Percentiles rank a stretch among this genome's conserved stretches.
Conservation (phyloP, 2,797 vertebrate genomes). For the Brachymystax lenok region DNA sequence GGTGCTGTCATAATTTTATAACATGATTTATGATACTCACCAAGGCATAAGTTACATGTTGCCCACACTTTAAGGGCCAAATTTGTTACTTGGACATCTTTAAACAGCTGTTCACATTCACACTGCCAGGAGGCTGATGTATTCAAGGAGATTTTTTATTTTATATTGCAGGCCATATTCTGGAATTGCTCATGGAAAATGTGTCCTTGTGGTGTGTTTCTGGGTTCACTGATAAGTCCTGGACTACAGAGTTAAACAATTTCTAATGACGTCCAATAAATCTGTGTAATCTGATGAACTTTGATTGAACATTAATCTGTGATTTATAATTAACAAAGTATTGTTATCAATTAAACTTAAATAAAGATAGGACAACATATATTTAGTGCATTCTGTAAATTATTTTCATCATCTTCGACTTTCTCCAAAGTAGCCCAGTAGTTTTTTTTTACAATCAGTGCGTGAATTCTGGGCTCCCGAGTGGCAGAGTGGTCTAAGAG, state of each 20-base stretch:
- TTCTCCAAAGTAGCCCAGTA: background rate
- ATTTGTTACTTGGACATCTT: constrained; percentile 47
- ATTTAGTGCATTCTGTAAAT: background rate
- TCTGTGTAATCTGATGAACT: background rate
- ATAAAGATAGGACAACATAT: background rate
- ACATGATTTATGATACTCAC: constrained; percentile 54
- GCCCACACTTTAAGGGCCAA: constrained; percentile 45
- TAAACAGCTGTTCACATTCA: constrained; percentile 56
- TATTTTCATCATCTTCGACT: background rate
- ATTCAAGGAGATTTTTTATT: constrained; percentile 48
- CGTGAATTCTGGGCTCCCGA: too few relatives aligned
- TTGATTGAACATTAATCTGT: background rate
- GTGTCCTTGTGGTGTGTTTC: constrained; percentile 29
- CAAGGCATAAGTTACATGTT: constrained; percentile 53
- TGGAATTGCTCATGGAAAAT: constrained; percentile 55
- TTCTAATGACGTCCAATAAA: background rate
- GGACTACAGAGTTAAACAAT: constrained; percentile 4
- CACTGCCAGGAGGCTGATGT: constrained; percentile 38
- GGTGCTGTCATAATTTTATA: constrained; percentile 60
- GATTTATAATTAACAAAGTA: background rate
- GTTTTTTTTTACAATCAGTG: background rate
- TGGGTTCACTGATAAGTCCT: constrained; percentile 22
- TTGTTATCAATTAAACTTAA: background rate
- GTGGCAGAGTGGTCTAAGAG: too few relatives aligned
- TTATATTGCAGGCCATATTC: constrained; percentile 37